phyloP scores from a whole-genome alignment of 2,113 vertebrate species.

The Bettongia penicillata region DNA sequence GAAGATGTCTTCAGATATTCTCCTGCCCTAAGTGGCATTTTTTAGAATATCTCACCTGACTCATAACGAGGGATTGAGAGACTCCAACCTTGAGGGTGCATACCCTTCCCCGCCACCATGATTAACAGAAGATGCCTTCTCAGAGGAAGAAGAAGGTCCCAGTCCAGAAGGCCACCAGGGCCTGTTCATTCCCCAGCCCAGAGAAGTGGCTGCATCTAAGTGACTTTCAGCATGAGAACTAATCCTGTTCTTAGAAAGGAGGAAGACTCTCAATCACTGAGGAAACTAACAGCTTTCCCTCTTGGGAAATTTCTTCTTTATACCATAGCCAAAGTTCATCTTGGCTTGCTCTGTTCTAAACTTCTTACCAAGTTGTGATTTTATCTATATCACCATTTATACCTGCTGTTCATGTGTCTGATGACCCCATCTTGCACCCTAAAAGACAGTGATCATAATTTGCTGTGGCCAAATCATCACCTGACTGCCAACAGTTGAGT shows the following conservation, averaged over 20 bases:
- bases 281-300: background rate
- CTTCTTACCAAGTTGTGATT: background rate
- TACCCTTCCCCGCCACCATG: conserved; percentile 9
- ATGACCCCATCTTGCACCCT: background rate
- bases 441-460: background rate
- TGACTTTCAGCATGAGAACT: background rate
- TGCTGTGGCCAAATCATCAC: background rate
- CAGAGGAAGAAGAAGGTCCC: background rate
- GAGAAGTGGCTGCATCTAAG: background rate
- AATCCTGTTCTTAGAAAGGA: background rate
- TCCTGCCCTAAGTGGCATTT: conserved; percentile 43
- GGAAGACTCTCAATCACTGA: background rate
- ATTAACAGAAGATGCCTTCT: conserved; percentile 1
- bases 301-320: conserved; percentile 11
- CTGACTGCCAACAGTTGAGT: background rate
- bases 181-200: background rate
- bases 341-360: background rate
- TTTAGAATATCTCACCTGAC: conserved; percentile 58
- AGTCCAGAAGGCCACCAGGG: background rate
- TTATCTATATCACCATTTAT: background rate
- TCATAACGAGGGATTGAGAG: background rate
- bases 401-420: background rate
- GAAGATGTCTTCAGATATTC: conserved; percentile 16
- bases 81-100: background rate
- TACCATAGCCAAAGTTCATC: background rate